phyloP scores from a whole-genome alignment of 2,888 invertebrate genomes.

The Caenorhabditis japonica region DNA sequence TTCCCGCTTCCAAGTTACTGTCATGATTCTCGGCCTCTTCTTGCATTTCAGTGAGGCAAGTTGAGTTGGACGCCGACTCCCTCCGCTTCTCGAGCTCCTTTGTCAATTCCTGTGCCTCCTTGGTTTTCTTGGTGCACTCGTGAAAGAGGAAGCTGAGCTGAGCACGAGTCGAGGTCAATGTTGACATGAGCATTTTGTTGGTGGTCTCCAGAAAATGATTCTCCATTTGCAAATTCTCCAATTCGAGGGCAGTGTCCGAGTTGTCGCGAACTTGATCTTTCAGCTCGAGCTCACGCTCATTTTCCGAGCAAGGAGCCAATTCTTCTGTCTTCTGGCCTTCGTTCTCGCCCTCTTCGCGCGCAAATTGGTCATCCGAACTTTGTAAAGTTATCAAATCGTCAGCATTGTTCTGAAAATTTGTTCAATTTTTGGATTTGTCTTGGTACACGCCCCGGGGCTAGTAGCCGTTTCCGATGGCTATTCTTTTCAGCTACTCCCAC shows the following conservation, averaged over 20 bases:
- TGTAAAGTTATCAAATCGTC: neutral
- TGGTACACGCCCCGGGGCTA: too few species aligned
- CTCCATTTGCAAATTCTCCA: conserved; percentile 7
- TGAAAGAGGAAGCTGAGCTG: conserved; percentile 12
- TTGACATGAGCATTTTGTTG: conserved; percentile 8
- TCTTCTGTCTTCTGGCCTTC: neutral
- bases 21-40: too few species aligned
- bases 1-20: too few species aligned
- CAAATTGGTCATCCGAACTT: neutral
- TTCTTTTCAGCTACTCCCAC: too few species aligned
- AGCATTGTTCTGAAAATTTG: conserved; percentile 2
- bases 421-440: too few species aligned
- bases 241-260: neutral
- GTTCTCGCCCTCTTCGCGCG: conserved; percentile 11
- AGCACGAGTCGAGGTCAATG: conserved; percentile 1
- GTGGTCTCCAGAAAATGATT: conserved; percentile 13
- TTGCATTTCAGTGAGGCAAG: too few species aligned
- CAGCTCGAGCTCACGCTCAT: conserved; percentile 12
- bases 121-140: conserved; percentile 13
- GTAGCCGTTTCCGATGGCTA: too few species aligned
- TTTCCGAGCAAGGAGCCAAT: conserved; percentile 12
- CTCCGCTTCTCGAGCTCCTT: conserved; percentile 3
- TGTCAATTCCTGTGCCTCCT: conserved; percentile 8
- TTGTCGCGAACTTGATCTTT: conserved; percentile 3
- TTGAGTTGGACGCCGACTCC: neutral